Conservation (phyloP, 2,797 vertebrate genomes). For the Cossypha dichroa region DNA sequence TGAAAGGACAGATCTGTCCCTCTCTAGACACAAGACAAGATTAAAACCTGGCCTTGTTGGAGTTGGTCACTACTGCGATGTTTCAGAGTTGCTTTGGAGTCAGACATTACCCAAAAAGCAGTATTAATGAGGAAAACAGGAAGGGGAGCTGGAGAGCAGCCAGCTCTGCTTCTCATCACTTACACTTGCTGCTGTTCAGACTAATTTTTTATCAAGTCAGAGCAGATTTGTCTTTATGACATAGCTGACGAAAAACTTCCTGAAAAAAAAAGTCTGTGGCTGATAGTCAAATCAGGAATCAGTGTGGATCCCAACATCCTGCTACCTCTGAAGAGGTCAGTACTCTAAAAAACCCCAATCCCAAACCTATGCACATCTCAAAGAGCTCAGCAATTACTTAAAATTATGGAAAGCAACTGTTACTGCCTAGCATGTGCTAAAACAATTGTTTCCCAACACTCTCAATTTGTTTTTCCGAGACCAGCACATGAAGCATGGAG, state of each 20-base stretch:
- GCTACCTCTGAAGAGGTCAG: background rate
- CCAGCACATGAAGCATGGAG: background rate
- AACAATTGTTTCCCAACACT: background rate
- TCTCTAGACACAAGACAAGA: background rate
- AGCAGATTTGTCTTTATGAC: constrained; percentile 31
- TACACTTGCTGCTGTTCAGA: constrained; percentile 30
- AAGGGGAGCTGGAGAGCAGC: constrained; percentile 36
- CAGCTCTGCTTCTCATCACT: constrained; percentile 65
- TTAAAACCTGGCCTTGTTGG: constrained; percentile 9
- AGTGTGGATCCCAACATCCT: background rate
- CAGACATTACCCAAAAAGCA: constrained; percentile 52
- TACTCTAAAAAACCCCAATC: background rate
- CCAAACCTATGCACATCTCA: background rate
- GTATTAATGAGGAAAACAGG: constrained; percentile 66
- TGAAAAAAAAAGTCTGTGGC: background rate
- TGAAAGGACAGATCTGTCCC: constrained; percentile 31
- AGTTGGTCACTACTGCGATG: background rate
- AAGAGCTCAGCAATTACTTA: background rate
- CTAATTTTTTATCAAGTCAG: constrained; percentile 46
- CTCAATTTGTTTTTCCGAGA: background rate
- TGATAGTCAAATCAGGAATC: background rate
- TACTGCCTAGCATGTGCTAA: background rate
- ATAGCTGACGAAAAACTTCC: background rate
- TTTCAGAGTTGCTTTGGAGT: constrained; percentile 34
- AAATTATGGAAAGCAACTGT: constrained; percentile 25